Base-by-base conservation (phyloP, 2,888 invertebrate genomes). In the Drosophila subquinaria region DNA sequence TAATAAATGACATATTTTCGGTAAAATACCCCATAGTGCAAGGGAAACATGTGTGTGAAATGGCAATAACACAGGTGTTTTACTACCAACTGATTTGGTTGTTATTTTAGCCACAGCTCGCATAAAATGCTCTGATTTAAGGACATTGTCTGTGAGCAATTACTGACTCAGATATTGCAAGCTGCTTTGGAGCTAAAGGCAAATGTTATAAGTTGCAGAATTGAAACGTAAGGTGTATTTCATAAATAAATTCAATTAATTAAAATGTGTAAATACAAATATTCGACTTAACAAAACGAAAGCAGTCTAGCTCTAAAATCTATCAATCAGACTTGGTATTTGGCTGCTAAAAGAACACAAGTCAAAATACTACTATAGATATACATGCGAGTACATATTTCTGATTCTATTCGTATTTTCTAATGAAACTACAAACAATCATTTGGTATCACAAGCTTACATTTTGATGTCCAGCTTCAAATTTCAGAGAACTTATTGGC, bases 81-180 rank as follows among this genome's bases (percentile, higher is more conserved):
- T 38, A 33, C 38, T 23, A 55, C 81, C 69, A 61, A 51, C 81
- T 73, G 84, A 81, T 79, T 79, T 82, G 76, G 64, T 57, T 53
- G 50, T 50, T 67, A 55, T 65, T 67, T 65, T 43, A 53, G 51
- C 38, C 47, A 43, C 57, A 50, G 40, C 66, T 73, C 40, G 71
- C 65, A 74, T 84, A 77, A 81, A 84, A 66, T 50, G 59, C 50
- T 57, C 33, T 48, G 65, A 77, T 73, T 73, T 76, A 51, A 67
- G 51, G 60, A 27, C 57, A 80, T 53, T 51, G 30, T 27, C 10
- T 17, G 38, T 50, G 48, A 65, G 50, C 53, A 50, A 71, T 57
- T 64, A 38, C 40, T 56, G 38, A 51, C 55, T 55, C 35, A 59
- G n/a, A 17, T 45, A 43, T 13, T 55, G 11, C 52, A 15, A 38